Base-by-base conservation (phyloP, 2,797 vertebrate species). In the Myotis vivesi region DNA sequence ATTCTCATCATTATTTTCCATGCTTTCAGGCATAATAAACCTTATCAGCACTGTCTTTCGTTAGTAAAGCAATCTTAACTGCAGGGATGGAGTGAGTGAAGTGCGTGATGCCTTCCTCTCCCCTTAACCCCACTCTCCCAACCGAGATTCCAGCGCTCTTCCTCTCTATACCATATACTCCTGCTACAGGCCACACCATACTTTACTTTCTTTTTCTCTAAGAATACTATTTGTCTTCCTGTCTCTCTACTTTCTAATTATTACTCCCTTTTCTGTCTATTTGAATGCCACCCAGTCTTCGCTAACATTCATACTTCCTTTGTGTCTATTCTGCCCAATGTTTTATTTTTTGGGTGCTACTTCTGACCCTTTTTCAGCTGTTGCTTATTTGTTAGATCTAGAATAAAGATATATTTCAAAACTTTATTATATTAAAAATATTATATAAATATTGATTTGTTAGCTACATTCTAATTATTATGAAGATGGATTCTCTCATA, bases 391-490 rank as follows among this genome's bases (percentile, higher is more conserved):
- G 10, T 38, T 89, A 17, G 13, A 33, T 75, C 36, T 85, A 44
- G 51, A 83, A 19, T 72, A 6, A 79, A 25, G 53, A 22, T 87
- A 23, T 36, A 83, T 44, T 80, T 12, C 33, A 91, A 72, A 92
- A 22, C 5, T 96, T 86, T 82, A 44, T 81, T 88, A 19, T 82
- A 5, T 83, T 94, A 75, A 88, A 85, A 75, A 66, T 15, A 17
- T 73, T 75, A 25, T 16, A 5, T 84, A 85, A 66, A 68, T 80
- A 41, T 92, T 89, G 13, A 87, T 71, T 59, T 96, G 2, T 81
- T 92, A 85, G 15, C 19, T 86, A 79, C 80, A 75, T 94, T 87
- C 38, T 87, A 82, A 83, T 89, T 96, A 72, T 80, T 92, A 1
- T 87, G 49, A 96, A 72, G 68, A 25, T 77, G 2, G 23, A 64